Base-by-base conservation (phyloP, 2,797 vertebrate species). In the Lacerta viridis region DNA sequence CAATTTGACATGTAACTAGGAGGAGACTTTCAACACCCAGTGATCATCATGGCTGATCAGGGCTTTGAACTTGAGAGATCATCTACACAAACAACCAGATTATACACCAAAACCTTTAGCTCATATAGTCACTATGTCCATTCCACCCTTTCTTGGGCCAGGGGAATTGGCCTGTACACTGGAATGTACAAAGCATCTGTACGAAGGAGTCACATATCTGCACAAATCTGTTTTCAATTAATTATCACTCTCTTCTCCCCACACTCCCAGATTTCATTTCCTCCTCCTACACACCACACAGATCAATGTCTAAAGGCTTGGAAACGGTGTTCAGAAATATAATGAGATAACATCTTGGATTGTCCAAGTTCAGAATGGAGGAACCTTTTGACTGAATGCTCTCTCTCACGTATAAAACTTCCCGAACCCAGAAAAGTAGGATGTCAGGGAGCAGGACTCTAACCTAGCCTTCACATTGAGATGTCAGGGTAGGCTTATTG, bases 21-120 rank as follows among this genome's bases (percentile, higher is more conserved):
- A 88, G 91, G 86, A 89, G 89, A 80, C 93, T 93, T 93, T 91
- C 50, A 93, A 89, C 89, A 90, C 83, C 23, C 69, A 59, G n/a
- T 50, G 33, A 59, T 20, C 69, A 36, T 36, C 33, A n/a, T 17
- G 23, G 33, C 69, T 59, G 43, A 50, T n/a, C 68, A 72, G 64
- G 20, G 5, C 55, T n/a, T 7, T 25, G 33, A 72, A 59, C 69
- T n/a, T 74, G 20, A 39, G 5, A 59, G 46, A 17, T 18, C 29
- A 27, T 46, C 46, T 84, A 59, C n/a, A 36, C n/a, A 74, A 75
- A 39, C 23, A 20, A 59, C 9, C 33, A 75, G 71, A 55, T 72
- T 71, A 69, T 50, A 11, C 1, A 3, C 23, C 33, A 23, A 83
- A 55, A 55, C 27, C 2, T 20, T 29, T 36, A 39, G 33, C 18